Percentiles rank a stretch among this genome's conserved stretches.
Evolutionary conservation across 92 coral and sea anemone species (phyloP).

Genomic region (Palythoa grandis): DNA sequence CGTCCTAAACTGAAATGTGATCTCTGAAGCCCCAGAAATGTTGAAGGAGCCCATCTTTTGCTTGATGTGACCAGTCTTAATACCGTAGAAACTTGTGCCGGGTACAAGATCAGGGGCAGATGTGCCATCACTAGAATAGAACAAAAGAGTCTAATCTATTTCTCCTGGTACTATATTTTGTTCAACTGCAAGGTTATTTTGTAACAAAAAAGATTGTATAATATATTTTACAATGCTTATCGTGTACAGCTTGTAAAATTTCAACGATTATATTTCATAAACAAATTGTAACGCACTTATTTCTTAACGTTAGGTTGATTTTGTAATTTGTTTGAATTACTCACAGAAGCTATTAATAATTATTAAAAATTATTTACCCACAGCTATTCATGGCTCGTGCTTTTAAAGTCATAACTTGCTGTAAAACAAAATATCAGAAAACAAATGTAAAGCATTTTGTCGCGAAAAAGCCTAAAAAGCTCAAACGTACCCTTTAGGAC

Average conservation of each 20-base stretch:
- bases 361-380: too few relatives aligned
- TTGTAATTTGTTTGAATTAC: too few relatives aligned
- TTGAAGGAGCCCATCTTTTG: slow-evolving; percentile 85
- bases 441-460: not conserved
- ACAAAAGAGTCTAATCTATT: not conserved
- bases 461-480: not conserved
- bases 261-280: too few relatives aligned
- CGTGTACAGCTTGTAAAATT: too few relatives aligned
- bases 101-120: slow-evolving; percentile 49
- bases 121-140: not conserved
- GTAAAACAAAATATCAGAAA: not conserved
- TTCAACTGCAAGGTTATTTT: too few relatives aligned
- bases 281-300: too few relatives aligned
- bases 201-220: too few relatives aligned
- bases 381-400: too few relatives aligned
- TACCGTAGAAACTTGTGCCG: slow-evolving; percentile 88
- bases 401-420: not conserved
- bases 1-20: slow-evolving; percentile 84
- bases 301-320: too few relatives aligned
- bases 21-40: slow-evolving; percentile 77
- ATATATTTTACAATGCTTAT: too few relatives aligned
- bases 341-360: too few relatives aligned
- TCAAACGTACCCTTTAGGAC: slow-evolving; percentile 74
- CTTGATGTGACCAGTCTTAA: slow-evolving; percentile 71
- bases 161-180: not conserved